phyloP scores from a whole-genome alignment of 2,888 invertebrate genomes.

The Napeogenes inachia region DNA sequence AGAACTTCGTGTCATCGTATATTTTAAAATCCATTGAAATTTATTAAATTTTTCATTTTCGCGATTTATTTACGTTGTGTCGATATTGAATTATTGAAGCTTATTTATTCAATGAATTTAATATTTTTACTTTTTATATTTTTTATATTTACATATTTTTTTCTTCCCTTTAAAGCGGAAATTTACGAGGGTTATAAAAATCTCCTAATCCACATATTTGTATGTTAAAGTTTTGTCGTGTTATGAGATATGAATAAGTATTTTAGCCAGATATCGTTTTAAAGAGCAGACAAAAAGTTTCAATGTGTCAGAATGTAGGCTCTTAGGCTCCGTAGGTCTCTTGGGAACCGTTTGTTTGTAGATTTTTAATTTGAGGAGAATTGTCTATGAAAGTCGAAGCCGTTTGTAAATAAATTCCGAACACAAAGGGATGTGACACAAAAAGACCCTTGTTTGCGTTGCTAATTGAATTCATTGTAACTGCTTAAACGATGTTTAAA shows the following conservation, averaged over 20 bases:
- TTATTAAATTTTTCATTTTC: conserved; percentile 16
- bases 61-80: conserved; percentile 13
- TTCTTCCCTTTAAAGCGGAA: no score
- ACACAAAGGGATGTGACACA: conserved; percentile 40
- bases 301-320: no score
- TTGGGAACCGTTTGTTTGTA: neutral
- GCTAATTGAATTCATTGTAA: conserved; percentile 74
- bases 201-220: no score
- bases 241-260: no score
- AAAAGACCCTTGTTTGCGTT: conserved; percentile 62
- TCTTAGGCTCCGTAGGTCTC: neutral
- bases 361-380: conserved; percentile 10
- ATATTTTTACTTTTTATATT: no score
- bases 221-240: no score
- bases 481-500: conserved; percentile 53
- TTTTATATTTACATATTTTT: no score
- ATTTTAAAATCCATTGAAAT: conserved; percentile 26
- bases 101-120: neutral
- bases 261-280: no score
- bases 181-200: no score
- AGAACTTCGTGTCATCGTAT: conserved; percentile 31
- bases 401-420: conserved; percentile 54
- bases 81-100: neutral
- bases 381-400: conserved; percentile 23
- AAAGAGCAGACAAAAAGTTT: no score